A percentile compares a stretch with the other conserved stretches of the same genome.
Evolutionary conservation across 2,888 invertebrate species (phyloP).

Genomic region (Ferrisia virgata): DNA sequence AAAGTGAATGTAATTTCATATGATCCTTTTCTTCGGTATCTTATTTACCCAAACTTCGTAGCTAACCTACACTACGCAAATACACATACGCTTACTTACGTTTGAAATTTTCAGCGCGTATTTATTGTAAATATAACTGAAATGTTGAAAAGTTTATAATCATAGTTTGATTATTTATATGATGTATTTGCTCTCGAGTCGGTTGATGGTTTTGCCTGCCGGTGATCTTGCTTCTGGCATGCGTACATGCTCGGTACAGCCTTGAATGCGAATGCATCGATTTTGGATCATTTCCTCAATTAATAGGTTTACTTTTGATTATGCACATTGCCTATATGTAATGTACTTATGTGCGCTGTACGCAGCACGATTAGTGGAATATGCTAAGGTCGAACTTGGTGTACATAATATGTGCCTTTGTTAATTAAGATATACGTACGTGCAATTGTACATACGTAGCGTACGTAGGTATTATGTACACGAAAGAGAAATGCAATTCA

Average conservation of each 20-base stretch:
- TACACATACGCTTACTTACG: not conserved
- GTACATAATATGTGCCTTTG: slow-evolving; percentile 2
- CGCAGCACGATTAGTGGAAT: not conserved
- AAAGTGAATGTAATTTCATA: slow-evolving; percentile 4
- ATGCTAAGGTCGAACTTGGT: not conserved
- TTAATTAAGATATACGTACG: slow-evolving; percentile 11
- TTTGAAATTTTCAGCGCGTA: not conserved
- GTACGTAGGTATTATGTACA: too few relatives aligned
- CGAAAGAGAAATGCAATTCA: slow-evolving; percentile 24
- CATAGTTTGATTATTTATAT: not conserved
- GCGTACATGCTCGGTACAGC: not conserved
- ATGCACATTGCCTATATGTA: not conserved
- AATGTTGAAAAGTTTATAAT: not conserved
- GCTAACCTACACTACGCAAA: too few relatives aligned
- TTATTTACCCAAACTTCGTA: not conserved
- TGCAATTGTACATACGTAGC: too few relatives aligned
- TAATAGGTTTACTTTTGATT: slow-evolving; percentile 12
- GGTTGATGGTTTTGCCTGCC: not conserved
- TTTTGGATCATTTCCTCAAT: slow-evolving; percentile 18
- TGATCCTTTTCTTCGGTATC: not conserved
- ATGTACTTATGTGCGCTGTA: not conserved
- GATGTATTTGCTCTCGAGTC: not conserved
- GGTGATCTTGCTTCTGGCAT: not conserved
- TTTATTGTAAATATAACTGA: not conserved
- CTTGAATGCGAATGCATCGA: slow-evolving; percentile 7